Percentiles rank a stretch among this genome's conserved stretches.
Evolutionary conservation across 2,888 invertebrate genomes (phyloP).

Genomic region (Reticulitermes lucifugus): DNA sequence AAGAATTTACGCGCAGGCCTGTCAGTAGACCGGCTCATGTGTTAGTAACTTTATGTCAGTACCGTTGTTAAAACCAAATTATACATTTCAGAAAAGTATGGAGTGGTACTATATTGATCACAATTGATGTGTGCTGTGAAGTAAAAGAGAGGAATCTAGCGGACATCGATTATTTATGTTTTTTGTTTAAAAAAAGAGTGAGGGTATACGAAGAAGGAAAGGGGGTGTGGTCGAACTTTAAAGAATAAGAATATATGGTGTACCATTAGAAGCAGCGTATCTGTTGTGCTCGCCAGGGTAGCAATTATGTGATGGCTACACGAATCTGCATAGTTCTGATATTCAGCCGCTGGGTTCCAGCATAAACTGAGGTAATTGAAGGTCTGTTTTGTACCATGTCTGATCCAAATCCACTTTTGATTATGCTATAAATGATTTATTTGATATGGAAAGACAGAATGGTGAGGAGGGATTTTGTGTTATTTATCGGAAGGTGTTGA

Average conservation of each 20-base stretch:
- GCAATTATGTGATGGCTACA: slow-evolving; percentile 18
- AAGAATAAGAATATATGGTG: slow-evolving; percentile 40
- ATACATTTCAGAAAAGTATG: not conserved
- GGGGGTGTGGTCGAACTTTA: slow-evolving; percentile 33
- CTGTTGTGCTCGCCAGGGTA: slow-evolving; percentile 28
- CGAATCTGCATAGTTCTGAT: slow-evolving; percentile 21
- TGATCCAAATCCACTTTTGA: slow-evolving; percentile 37
- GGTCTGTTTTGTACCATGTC: not conserved
- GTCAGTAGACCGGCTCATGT: too few species aligned
- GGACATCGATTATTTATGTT: not conserved
- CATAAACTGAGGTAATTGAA: slow-evolving; percentile 27
- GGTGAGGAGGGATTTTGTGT: slow-evolving; percentile 2
- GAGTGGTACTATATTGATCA: slow-evolving; percentile 5
- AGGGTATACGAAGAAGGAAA: not conserved
- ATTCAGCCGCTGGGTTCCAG: slow-evolving; percentile 30
- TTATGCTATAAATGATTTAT: slow-evolving; percentile 38
- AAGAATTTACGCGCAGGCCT: too few species aligned
- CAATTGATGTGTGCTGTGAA: slow-evolving; percentile 3
- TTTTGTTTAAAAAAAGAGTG: not conserved
- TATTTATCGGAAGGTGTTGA: slow-evolving; percentile 24
- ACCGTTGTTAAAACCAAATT: not conserved
- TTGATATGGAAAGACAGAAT: slow-evolving; percentile 26
- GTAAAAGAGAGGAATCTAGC: not conserved
- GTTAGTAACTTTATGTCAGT: slow-evolving; percentile 7
- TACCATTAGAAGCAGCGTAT: slow-evolving; percentile 6